A percentile compares a stretch with the other conserved stretches of the same genome.
These are phyloP conservation scores for Xenopus borealis DNA, from an alignment of 2,113 vertebrate genomes.

Conservation along the genomic window DNA sequence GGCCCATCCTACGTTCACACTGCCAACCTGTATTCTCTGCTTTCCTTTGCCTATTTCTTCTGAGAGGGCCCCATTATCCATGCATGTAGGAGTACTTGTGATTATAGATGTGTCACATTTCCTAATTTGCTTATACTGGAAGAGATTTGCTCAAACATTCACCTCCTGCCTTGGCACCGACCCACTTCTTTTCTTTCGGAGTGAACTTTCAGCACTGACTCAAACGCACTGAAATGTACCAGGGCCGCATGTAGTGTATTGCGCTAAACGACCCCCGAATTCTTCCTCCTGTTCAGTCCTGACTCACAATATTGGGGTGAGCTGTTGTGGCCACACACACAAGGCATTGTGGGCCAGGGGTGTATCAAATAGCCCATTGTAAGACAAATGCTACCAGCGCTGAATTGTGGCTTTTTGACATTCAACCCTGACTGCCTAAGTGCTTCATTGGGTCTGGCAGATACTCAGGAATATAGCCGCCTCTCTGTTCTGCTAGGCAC, in stretches of 20 bases:
- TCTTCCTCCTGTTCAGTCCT: conserved; percentile 31
- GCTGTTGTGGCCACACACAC: neutral
- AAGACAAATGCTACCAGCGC: neutral
- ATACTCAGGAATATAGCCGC: neutral
- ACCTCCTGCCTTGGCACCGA: neutral
- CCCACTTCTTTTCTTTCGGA: neutral
- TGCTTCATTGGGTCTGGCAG: neutral
- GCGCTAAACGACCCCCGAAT: conserved; percentile 31
- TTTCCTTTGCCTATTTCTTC: neutral
- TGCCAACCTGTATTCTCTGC: neutral
- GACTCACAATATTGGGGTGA: neutral
- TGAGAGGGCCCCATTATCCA: neutral
- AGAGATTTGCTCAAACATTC: neutral
- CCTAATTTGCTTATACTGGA: conserved; percentile 37
- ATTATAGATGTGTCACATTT: conserved; percentile 35
- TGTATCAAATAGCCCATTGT: neutral
- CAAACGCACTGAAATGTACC: conserved; percentile 2
- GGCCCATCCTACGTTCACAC: neutral
- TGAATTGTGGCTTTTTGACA: conserved; percentile 13
- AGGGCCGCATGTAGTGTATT: conserved; percentile 10
- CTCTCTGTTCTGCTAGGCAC: neutral
- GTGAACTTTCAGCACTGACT: conserved; percentile 32
- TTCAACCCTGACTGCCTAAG: conserved; percentile 6
- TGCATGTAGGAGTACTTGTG: conserved; percentile 15
- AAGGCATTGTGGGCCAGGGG: neutral